Evolutionary conservation across 2,113 vertebrate genomes (phyloP).

Genomic region (Tachysurus vachellii): DNA sequence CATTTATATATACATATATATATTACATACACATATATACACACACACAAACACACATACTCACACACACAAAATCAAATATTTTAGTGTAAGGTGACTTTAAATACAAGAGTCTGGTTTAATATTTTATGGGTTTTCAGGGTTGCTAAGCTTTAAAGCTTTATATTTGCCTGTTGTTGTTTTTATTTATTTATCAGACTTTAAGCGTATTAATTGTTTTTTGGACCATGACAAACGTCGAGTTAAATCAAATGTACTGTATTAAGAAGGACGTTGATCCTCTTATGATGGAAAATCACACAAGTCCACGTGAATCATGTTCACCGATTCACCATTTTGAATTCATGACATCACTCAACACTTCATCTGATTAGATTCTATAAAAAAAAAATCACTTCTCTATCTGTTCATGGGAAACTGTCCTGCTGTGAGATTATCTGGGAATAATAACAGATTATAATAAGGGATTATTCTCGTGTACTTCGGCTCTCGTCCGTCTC

Average conservation of each 20-base stretch:
- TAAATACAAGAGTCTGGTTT: background rate
- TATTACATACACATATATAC: no score
- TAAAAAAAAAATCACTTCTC: background rate
- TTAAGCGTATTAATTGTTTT: conserved; percentile 13
- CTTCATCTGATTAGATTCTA: background rate
- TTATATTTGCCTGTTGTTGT: background rate
- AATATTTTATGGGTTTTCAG: background rate
- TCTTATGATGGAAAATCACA: background rate
- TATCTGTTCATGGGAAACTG: background rate
- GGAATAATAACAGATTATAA: conserved; percentile 27
- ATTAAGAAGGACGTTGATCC: conserved; percentile 15
- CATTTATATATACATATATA: no score
- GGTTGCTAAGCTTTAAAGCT: background rate
- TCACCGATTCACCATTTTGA: background rate
- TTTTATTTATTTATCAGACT: background rate
- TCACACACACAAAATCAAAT: background rate
- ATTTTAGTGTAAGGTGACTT: background rate
- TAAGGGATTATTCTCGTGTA: conserved; percentile 19
- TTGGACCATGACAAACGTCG: background rate
- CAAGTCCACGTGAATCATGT: background rate
- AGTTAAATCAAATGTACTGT: conserved; percentile 11
- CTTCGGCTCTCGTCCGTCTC: conserved; percentile 2
- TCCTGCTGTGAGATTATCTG: background rate
- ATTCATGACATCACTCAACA: no score
- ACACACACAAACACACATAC: no score